phyloP scores from a whole-genome alignment of 35 echinoderm and acorn worm genomes.

The Stichopus chloronotus region DNA sequence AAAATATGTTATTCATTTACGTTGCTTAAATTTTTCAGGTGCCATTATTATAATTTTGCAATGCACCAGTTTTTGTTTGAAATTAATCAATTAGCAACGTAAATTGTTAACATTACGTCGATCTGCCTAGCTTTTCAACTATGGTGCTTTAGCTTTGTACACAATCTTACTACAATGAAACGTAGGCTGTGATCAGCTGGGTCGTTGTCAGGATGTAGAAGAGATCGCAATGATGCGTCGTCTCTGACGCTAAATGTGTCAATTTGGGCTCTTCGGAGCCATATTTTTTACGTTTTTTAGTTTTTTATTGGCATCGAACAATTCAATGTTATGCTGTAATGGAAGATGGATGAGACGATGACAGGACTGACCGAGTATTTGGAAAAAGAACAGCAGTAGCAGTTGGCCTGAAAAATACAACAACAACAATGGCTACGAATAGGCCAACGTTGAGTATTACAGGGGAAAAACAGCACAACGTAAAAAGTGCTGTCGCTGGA shows the following conservation, averaged over 20 bases:
- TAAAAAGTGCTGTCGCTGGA: slow-evolving; percentile 35
- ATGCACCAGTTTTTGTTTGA: background rate
- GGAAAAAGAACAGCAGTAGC: slow-evolving; percentile 41
- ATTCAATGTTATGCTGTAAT: slow-evolving; percentile 36
- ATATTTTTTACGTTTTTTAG: slow-evolving; percentile 62
- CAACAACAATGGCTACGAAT: slow-evolving; percentile 48
- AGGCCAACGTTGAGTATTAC: slow-evolving; percentile 39
- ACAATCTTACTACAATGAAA: slow-evolving; percentile 16
- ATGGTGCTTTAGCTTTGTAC: background rate
- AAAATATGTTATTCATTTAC: background rate
- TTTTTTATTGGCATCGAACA: slow-evolving; percentile 39
- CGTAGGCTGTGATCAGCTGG: slow-evolving; percentile 9
- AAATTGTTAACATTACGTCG: slow-evolving; percentile 18
- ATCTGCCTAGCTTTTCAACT: background rate
- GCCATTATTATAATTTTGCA: background rate
- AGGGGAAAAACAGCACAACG: slow-evolving; percentile 37
- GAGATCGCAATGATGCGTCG: slow-evolving; percentile 35
- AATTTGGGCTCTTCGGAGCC: slow-evolving; percentile 53
- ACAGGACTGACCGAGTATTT: slow-evolving; percentile 32
- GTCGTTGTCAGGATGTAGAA: slow-evolving; percentile 48
- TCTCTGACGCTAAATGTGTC: slow-evolving; percentile 24
- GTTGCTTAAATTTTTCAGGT: background rate
- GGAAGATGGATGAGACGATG: slow-evolving; percentile 33
- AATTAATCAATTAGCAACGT: background rate
- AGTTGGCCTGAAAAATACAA: slow-evolving; percentile 28